Base-by-base conservation (phyloP, 2,113 vertebrate species). In the Corvus cornix region DNA sequence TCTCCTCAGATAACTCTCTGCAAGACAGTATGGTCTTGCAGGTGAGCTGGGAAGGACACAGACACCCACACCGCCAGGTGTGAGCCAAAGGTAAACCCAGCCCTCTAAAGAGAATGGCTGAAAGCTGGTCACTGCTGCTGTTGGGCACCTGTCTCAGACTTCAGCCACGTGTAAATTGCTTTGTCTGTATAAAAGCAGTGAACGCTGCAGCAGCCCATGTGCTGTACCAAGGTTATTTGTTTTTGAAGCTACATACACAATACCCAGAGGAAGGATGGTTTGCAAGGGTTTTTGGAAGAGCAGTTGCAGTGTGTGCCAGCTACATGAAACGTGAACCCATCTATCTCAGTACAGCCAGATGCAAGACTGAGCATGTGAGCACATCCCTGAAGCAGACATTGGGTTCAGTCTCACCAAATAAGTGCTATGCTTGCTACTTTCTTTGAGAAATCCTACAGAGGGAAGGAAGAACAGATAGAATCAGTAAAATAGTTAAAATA, bases 1-100 rank as follows among this genome's bases (percentile, higher is more conserved):
- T 23, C 35, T 19, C 30, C 8, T 13, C 33, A 44, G 15, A 22
- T n/a, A 74, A 46, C 7, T 39, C 20, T 46, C 23, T 51, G 20
- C n/a, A 68, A 48, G 17, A 31, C 0, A 53, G 13, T 2, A 6
- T 1, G 12, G 23, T 14, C 70, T 13, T 41, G 39, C 23, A 1
- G 0, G 10, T 1, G 6, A 53, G 55, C 64, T 58, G 73, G 68
- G 53, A 60, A 68, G 51, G 23, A 18, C 60, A 62, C 0, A 2
- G 59, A 27, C 31, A 60, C 2, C 16, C 67, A 41, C 49, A 2
- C 15, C 64, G 31, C 30, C 27, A 60, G 24, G 30, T 35, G 4
- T 23, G 26, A 92, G 33, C 13, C 67, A 80, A 70, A 67, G 19
- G 28, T 7, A 76, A 86, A 52, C 4, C 20, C 68, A 77, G 21